phyloP scores from a whole-genome alignment of 2,888 invertebrate genomes.

The Synanthedon andrenaeformis region DNA sequence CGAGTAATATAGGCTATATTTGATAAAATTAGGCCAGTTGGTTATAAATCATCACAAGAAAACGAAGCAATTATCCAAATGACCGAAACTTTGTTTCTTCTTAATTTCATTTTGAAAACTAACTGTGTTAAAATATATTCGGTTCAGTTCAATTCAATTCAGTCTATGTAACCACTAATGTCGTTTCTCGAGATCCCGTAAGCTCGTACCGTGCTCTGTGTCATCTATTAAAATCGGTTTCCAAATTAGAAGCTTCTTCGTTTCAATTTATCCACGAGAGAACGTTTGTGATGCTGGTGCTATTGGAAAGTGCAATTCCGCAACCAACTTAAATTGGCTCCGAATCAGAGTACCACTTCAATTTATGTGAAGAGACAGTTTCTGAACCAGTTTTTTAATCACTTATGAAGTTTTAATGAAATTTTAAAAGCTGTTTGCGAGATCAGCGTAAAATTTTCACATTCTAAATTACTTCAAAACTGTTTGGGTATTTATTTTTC shows the following conservation, averaged over 20 bases:
- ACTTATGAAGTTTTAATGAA: too few relatives aligned
- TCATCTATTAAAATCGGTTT: constrained; percentile 3
- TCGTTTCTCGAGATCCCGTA: neutral
- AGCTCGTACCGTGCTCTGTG: neutral
- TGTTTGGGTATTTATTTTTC: too few relatives aligned
- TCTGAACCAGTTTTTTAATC: neutral
- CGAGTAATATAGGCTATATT: too few relatives aligned
- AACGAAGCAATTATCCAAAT: too few relatives aligned
- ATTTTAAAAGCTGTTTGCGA: neutral
- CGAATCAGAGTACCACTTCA: constrained; percentile 6
- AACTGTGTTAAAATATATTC: too few relatives aligned
- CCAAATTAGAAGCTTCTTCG: constrained; percentile 1
- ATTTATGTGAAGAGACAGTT: constrained; percentile 4
- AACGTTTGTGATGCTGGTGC: constrained; percentile 1
- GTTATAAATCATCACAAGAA: too few relatives aligned
- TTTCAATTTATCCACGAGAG: neutral
- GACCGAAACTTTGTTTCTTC: too few relatives aligned
- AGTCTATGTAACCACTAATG: neutral
- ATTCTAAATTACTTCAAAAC: too few relatives aligned
- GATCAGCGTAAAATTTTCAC: too few relatives aligned
- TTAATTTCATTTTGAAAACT: too few relatives aligned
- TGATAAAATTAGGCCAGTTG: too few relatives aligned
- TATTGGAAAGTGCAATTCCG: constrained; percentile 7
- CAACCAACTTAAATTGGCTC: constrained; percentile 9
- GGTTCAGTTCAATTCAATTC: neutral